Conservation (phyloP, 2,888 invertebrate species). For the Alentia gelatinosa region DNA sequence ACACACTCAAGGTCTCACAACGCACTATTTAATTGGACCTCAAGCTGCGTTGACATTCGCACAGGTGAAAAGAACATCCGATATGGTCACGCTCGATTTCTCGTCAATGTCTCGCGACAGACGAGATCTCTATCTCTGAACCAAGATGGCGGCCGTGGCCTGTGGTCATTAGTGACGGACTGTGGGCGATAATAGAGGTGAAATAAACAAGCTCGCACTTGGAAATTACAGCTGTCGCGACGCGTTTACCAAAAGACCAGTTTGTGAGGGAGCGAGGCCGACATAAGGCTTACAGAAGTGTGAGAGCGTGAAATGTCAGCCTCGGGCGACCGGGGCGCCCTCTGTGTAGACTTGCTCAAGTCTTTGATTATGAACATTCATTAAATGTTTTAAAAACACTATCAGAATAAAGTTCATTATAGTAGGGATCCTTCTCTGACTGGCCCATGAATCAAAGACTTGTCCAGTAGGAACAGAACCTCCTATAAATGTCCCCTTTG, state of each 20-base stretch:
- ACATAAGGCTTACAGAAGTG: background rate
- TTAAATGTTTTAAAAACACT: too few species aligned
- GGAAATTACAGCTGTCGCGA: conserved; percentile 37
- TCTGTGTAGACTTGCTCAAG: too few species aligned
- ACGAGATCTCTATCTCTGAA: conserved; percentile 32
- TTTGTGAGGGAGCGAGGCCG: background rate
- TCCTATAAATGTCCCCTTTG: too few species aligned
- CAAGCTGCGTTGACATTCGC: background rate
- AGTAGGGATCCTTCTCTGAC: too few species aligned
- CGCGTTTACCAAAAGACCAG: conserved; percentile 37
- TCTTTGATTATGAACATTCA: too few species aligned
- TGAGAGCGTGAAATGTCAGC: conserved; percentile 27
- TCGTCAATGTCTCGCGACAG: conserved; percentile 30
- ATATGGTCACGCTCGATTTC: conserved; percentile 38
- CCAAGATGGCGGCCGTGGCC: background rate
- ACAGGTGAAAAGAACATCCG: conserved; percentile 39
- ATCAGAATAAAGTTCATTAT: too few species aligned
- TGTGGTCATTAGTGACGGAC: conserved; percentile 8
- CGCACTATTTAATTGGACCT: conserved; percentile 4
- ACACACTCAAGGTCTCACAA: background rate
- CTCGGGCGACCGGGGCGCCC: background rate
- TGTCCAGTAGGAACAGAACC: too few species aligned
- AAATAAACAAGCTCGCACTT: conserved; percentile 6
- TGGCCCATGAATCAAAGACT: too few species aligned
- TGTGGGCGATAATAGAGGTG: background rate